phyloP scores from a whole-genome alignment of 2,797 vertebrate genomes.

The Phaenicophaeus curvirostris region DNA sequence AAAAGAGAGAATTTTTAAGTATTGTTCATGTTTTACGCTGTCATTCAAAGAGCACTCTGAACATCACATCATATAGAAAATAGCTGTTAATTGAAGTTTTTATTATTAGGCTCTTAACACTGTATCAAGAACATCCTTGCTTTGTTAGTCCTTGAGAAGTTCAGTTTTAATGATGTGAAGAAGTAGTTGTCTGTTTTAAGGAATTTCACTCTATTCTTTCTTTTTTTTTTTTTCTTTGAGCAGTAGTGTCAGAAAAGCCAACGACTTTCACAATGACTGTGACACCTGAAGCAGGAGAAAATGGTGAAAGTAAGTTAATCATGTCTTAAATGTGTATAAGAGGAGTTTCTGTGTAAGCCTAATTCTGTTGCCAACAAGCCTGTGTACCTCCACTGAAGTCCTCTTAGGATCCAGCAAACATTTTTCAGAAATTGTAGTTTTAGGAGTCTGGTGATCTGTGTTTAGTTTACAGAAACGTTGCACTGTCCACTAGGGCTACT shows the following conservation, averaged over 20 bases:
- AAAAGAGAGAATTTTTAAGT: neutral
- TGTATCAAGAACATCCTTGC: neutral
- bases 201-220: neutral
- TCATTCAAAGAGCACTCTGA: neutral
- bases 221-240: constrained; percentile 24
- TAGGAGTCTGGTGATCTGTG: neutral
- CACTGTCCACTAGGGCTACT: fast-evolving
- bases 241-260: constrained; percentile 91
- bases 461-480: neutral
- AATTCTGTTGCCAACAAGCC: neutral
- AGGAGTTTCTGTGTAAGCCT: neutral
- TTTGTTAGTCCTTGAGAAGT: neutral
- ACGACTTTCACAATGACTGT: constrained; percentile 94
- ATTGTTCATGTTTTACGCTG: neutral
- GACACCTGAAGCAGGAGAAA: constrained; percentile 90
- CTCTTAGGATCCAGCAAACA: neutral
- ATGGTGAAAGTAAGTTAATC: constrained; percentile 90
- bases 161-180: neutral
- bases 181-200: neutral
- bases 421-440: neutral
- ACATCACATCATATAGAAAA: neutral
- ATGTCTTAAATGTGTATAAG: neutral
- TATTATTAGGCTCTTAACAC: neutral
- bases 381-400: neutral
- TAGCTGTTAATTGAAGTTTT: neutral